Evolutionary conservation across 2,888 invertebrate species (phyloP).

Genomic region (Cosmia pyralina): DNA sequence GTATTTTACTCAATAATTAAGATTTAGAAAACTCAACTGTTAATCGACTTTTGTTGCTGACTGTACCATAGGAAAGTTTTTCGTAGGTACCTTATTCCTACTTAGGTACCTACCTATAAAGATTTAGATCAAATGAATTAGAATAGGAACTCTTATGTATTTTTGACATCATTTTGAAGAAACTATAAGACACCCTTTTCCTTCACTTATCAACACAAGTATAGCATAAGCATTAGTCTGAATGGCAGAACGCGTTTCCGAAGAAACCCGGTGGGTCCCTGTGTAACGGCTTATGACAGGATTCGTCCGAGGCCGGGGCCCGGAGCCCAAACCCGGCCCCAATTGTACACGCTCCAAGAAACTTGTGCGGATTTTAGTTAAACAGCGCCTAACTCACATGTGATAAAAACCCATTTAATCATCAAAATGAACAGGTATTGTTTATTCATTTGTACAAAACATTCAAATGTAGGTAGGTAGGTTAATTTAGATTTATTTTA

Average conservation of each 20-base stretch:
- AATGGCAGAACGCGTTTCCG: slow-evolving; percentile 55
- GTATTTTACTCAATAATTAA: too few species aligned
- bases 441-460: slow-evolving; percentile 27
- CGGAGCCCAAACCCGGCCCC: slow-evolving; percentile 61
- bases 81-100: background rate
- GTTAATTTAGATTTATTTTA: slow-evolving; percentile 35
- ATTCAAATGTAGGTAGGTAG: slow-evolving; percentile 35
- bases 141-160: background rate
- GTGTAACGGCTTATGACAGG: slow-evolving; percentile 71
- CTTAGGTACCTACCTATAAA: background rate
- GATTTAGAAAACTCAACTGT: too few species aligned
- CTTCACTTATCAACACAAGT: slow-evolving; percentile 27
- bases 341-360: slow-evolving; percentile 73
- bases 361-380: slow-evolving; percentile 72
- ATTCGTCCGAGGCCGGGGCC: slow-evolving; percentile 45
- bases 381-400: slow-evolving; percentile 54
- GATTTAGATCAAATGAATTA: background rate
- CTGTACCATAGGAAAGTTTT: background rate
- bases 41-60: too few species aligned
- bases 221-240: slow-evolving; percentile 33
- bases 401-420: slow-evolving; percentile 50
- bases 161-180: slow-evolving; percentile 6
- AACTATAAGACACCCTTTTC: slow-evolving; percentile 27
- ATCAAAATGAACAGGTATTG: slow-evolving; percentile 39
- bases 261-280: slow-evolving; percentile 60